Base-by-base conservation (phyloP, 2,888 invertebrate genomes). In the Synanthedon myopaeformis region DNA sequence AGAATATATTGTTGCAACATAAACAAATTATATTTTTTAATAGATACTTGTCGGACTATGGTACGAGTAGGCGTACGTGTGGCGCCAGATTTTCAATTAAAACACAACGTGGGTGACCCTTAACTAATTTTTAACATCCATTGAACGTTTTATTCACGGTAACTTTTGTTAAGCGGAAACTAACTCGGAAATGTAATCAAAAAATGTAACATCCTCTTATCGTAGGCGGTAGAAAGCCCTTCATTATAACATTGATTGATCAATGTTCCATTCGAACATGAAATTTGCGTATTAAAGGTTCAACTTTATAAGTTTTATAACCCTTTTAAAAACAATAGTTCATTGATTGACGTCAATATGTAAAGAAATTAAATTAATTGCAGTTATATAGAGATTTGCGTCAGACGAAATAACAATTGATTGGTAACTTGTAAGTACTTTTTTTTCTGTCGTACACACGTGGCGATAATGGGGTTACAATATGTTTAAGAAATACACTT, bases 11-110 rank as follows among this genome's bases (percentile, higher is more conserved):
- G 35, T 35, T 35, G 35, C 35, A 35, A 35, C 35, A 35, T 10
- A 28, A 6, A 28, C 8, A 8, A 28, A 28, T 0, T 8, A 2
- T 8, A 10, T 35, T 35, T 35, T 10, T 2, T 8, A 10, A 5
- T 23, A 23, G 5, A 23, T 28, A 28, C 4, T 28, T 28, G 8
- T 28, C 28, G 3, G 13, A 12, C 13, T 13, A 45, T 6, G 45
- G 23, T 17, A 58, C n/a, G n/a, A 58, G 74, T 77, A 67, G 76
- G 76, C 64, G 72, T 45, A 35, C 60, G 51, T 55, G 57, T 55
- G 72, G 69, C 70, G 69, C 71, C 71, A 60, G 65, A 61, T 59
- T 50, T 62, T 62, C 60, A 62, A 66, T 67, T 63, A 60, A 62
- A 56, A 41, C 42, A 6, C 41, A 42, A 64, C 62, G 76, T 77